Conservation (phyloP, 2,797 vertebrate genomes). For the Tolypeutes matacus region DNA sequence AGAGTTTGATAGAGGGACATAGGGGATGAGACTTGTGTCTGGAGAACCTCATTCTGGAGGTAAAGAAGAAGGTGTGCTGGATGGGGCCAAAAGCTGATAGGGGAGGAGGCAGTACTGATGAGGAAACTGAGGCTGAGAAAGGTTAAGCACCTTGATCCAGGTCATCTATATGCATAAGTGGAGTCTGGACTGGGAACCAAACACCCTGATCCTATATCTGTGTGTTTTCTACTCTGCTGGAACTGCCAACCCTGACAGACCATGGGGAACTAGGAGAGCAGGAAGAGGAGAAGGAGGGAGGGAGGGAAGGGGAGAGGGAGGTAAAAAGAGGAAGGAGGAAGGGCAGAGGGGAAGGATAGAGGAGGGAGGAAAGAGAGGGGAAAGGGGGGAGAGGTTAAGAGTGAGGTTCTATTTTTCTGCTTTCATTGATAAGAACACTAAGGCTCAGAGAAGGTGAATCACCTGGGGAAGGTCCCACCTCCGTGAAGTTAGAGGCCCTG, state of each 20-base stretch:
- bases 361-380: rapidly evolving
- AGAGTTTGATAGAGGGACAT: no score
- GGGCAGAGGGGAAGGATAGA: no score
- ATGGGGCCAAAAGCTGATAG: rapidly evolving
- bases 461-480: not conserved
- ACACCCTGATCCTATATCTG: not conserved
- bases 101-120: not conserved
- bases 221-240: not conserved
- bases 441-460: not conserved
- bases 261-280: not conserved
- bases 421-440: not conserved
- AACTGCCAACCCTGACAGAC: not conserved
- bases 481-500: rapidly evolving
- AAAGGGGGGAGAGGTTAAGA: rapidly evolving
- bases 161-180: not conserved
- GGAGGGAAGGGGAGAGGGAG: no score
- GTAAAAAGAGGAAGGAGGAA: no score
- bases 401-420: not conserved
- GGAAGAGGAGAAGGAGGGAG: not conserved
- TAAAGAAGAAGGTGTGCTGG: not conserved
- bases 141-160: not conserved
- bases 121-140: no score
- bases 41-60: not conserved
- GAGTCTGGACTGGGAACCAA: not conserved
- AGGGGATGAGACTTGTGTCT: not conserved